A percentile compares a stretch with the other conserved stretches of the same genome.
Evolutionary conservation across 2,797 vertebrate species (phyloP).

Genomic region (Astyanax mexicanus): DNA sequence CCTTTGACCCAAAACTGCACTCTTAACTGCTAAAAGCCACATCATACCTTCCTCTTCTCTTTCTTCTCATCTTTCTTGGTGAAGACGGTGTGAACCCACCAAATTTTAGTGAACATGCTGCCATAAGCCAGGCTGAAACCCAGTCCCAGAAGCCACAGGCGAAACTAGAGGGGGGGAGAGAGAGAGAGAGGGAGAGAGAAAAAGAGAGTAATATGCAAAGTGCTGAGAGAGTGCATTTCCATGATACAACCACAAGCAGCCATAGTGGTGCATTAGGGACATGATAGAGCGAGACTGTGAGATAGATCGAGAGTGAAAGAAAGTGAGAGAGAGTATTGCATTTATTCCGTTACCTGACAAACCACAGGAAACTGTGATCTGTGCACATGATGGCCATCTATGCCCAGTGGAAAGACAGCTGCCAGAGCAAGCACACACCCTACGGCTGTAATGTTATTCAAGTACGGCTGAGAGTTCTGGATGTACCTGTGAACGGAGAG

Average conservation of each 20-base stretch:
- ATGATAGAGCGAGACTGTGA: neutral
- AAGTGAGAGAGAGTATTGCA: neutral
- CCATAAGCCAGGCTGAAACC: slow-evolving; percentile 95
- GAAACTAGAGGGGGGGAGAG: slow-evolving; percentile 77
- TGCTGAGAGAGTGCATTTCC: slow-evolving; percentile 34
- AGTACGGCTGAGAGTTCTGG: slow-evolving; percentile 95
- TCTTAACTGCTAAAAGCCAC: neutral
- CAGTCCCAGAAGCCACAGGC: slow-evolving; percentile 91
- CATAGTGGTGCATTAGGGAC: slow-evolving; percentile 56
- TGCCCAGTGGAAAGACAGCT: slow-evolving; percentile 90
- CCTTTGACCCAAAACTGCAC: no score
- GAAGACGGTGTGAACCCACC: slow-evolving; percentile 97
- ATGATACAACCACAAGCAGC: slow-evolving; percentile 31
- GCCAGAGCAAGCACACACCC: slow-evolving; percentile 94
- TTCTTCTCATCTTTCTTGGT: slow-evolving; percentile 98
- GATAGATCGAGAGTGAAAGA: slow-evolving; percentile 29
- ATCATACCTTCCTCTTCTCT: slow-evolving; percentile 89
- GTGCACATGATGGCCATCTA: slow-evolving; percentile 90
- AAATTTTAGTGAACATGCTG: slow-evolving; percentile 99
- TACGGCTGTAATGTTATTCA: slow-evolving; percentile 95
- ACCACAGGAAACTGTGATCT: slow-evolving; percentile 88
- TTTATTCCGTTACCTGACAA: slow-evolving; percentile 85
- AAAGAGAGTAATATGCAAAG: slow-evolving; percentile 29
- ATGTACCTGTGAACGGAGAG: slow-evolving; percentile 83
- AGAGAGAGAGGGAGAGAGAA: neutral